A percentile compares a stretch with the other conserved stretches of the same genome.
phyloP scores from a whole-genome alignment of 2,113 vertebrate genomes.

The Passer domesticus region DNA sequence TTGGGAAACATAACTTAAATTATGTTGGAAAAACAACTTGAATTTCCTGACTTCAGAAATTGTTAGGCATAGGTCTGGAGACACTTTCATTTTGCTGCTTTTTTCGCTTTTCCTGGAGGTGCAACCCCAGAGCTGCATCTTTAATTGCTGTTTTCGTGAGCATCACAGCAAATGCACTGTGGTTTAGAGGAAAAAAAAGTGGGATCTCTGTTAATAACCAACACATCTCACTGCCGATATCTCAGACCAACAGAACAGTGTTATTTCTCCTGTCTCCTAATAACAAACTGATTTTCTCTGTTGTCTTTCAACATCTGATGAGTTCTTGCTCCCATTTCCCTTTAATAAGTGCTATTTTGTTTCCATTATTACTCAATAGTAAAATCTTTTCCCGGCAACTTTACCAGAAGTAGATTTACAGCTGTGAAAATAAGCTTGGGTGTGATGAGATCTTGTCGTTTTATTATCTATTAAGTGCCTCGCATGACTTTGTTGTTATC shows the following conservation, averaged over 20 bases:
- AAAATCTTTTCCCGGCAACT: slow-evolving; percentile 28
- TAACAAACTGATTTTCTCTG: slow-evolving; percentile 10
- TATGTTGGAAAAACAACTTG: neutral
- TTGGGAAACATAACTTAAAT: neutral
- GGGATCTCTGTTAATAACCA: neutral
- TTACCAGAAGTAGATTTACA: slow-evolving; percentile 45
- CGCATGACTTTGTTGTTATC: neutral
- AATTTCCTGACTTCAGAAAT: neutral
- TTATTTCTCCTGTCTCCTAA: slow-evolving; percentile 2
- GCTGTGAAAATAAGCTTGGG: slow-evolving; percentile 44
- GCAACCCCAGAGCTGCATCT: neutral
- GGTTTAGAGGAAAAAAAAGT: neutral
- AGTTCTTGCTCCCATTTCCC: neutral
- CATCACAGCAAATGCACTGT: neutral
- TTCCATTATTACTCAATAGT: slow-evolving; percentile 48
- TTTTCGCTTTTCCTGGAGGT: neutral
- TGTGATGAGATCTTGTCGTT: slow-evolving; percentile 45
- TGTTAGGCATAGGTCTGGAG: neutral
- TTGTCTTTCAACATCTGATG: neutral
- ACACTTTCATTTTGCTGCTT: neutral
- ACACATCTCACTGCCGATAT: neutral
- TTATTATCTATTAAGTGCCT: slow-evolving; percentile 30
- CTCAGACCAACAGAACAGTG: neutral
- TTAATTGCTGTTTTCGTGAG: slow-evolving; percentile 20
- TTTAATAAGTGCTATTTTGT: slow-evolving; percentile 22